Base-by-base conservation (phyloP, 1,140 invertebrate species). In the Brachionus calyciflorus region DNA sequence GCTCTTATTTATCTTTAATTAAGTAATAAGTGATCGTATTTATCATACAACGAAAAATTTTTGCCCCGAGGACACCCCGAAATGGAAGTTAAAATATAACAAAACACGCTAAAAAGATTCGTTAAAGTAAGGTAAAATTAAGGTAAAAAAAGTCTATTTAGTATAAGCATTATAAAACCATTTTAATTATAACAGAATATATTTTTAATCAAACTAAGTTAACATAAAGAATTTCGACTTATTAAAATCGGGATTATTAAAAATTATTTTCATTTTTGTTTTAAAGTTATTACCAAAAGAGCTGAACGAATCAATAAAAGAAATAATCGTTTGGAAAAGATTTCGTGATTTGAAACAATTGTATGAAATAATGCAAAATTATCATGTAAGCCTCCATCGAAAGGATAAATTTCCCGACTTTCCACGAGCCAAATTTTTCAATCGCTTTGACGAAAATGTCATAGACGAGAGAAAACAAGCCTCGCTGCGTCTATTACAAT, bases 341-440 rank as follows among this genome's bases (percentile, higher is more conserved):
- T 73, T 73, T 14, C 37, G 51, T n/a, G 69, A 73, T 26, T 37
- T 73, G 0, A 73, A 73, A 73, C 46, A 51, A 10, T 28, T 73
- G 7, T 40, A 73, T 28, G 44, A 49, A 6, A 37, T 51, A 7
- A 73, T 73, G 69, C 9, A 41, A 44, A 55, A 19, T 30, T 73
- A 73, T 19, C 69, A 73, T n/a, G 37, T 33, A 1, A 73, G 69
- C 17, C 12, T 73, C 10, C 69, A 73, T 24, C 44, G 69, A 48
- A 49, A 51, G 12, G 69, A 73, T 46, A 73, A 73, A 30, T 73
- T 73, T 73, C 69, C 69, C 10, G 69, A 73, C 19, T 73, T 73
- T 73, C 46, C 51, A 21, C 49, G 21, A 30, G 17, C 69, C 6
- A 73, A 49, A 51, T 73, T 73, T 51, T 73, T 73, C 10, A 41